Base-by-base conservation (phyloP, 1,140 invertebrate genomes). In the Drosophila pandora region DNA sequence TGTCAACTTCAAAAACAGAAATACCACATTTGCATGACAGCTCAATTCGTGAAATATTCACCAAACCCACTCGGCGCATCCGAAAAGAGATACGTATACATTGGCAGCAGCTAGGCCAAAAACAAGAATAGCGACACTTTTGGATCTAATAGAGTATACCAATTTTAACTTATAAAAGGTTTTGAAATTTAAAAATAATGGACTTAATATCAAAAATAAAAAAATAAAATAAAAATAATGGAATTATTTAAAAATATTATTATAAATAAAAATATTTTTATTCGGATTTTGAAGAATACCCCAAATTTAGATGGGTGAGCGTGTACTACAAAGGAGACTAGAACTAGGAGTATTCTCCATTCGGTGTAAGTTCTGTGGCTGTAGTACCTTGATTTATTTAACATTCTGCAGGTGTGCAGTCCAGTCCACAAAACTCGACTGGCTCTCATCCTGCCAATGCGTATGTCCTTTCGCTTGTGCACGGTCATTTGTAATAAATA, bases 1-100 rank as follows among this genome's bases (percentile, higher is more conserved):
- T 83, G 83, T 87, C 83, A 88, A 83, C 84, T 87, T 87, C 79
- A 76, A 87, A 87, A 87, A 88, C 83, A 79, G 83, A 87, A 88
- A 83, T 83, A 78, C 62, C 79, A 87, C 71, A 88, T 87, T 87
- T 87, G 83, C 83, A 87, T 87, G 83, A 88, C 83, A 88, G 83
- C 79, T 88, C 82, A 82, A 87, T 88, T 87, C 82, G 78, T 88
- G 82, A 85, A 85, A 85, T 85, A 88, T 87, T 85, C 50, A 63
- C 73, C 55, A 49, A 45, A 55, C 39, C 12, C 28, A 52, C 43
- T 49, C 28, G 45, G 34, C 47, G 7, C 28, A 57, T 17, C 61
- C 48, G 57, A 22, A 52, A 34, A 47, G 34, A 32, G 60, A 45
- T 54, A 17, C 50, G 48, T 41, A 48, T 64, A 30, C 59, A 32